Base-by-base conservation (phyloP, 1,140 invertebrate species). In the Cherax destructor region DNA sequence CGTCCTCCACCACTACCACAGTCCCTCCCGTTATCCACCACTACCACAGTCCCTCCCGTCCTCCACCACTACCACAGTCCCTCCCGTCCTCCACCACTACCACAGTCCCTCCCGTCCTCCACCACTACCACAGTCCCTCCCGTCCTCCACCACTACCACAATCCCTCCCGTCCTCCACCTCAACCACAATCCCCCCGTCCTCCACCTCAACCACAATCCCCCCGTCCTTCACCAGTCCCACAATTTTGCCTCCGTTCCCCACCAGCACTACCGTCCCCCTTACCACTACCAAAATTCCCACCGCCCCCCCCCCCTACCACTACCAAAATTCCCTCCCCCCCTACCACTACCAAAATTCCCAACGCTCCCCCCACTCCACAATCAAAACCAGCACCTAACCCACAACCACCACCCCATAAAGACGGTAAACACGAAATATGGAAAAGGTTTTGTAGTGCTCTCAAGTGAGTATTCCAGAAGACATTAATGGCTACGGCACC, bases 401-500 rank as follows among this genome's bases (percentile, higher is more conserved):
- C 52, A 24, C 24, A 30, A 56, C 85, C 24, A 41, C 74, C 65
- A 77, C 84, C 49, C 59, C 65, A 83, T 83, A 88, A 83, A 81
- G 65, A 81, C 59, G n/a, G 86, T 52, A 65, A 80, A 56, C 52
- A 88, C 86, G 86, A 88, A 88, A 88, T 88, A 88, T 88, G 86
- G 86, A 81, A 81, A 88, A 81, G 78, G 78, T 88, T 88, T 81
- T 88, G 86, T 88, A 88, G 86, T 88, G 79, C 78, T 88, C 86
- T 88, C 86, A 69, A 65, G 86, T 81, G 86, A 88, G 86, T 88
- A 88, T 88, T 88, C 86, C 79, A 88, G 78, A 88, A 88, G 86
- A 88, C 86, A 88, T 88, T 88, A 88, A 88, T 88, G 79, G 86
- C 78, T 56, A 80, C 76, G 86, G 61, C 24, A 88, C 61, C 86